Conservation (phyloP, 2,797 vertebrate genomes). For the Melanotaenia maccullochi region DNA sequence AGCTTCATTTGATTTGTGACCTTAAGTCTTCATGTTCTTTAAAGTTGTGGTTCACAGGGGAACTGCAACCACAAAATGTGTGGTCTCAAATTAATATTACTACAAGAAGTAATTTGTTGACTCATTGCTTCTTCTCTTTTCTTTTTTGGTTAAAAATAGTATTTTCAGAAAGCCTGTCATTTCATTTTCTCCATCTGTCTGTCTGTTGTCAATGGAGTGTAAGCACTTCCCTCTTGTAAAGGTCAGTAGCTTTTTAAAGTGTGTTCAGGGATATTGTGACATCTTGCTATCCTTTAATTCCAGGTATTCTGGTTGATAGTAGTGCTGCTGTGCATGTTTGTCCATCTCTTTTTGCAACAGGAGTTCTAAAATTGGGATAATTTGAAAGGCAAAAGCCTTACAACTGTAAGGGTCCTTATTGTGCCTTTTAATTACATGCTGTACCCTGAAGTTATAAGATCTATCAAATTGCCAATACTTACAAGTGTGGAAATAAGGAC, state of each 20-base stretch:
- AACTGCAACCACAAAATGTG: slow-evolving; percentile 40
- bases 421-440: slow-evolving; percentile 66
- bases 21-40: slow-evolving; percentile 39
- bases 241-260: slow-evolving; percentile 55
- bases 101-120: slow-evolving; percentile 54
- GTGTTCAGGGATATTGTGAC: slow-evolving; percentile 37
- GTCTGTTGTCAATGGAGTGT: slow-evolving; percentile 45
- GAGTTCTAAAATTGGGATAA: slow-evolving; percentile 35
- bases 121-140: slow-evolving; percentile 28
- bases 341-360: slow-evolving; percentile 22
- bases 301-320: slow-evolving; percentile 48
- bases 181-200: slow-evolving; percentile 55
- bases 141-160: slow-evolving; percentile 20
- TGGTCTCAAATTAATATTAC: slow-evolving; percentile 39
- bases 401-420: slow-evolving; percentile 27
- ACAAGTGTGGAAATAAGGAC: slow-evolving; percentile 74
- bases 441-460: slow-evolving; percentile 69
- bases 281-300: slow-evolving; percentile 40
- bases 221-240: slow-evolving; percentile 51
- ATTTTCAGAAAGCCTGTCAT: slow-evolving; percentile 44
- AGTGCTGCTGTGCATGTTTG: slow-evolving; percentile 7
- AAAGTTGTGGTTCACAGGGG: slow-evolving; percentile 26
- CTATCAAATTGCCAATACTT: slow-evolving; percentile 75
- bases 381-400: slow-evolving; percentile 54
- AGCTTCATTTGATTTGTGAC: slow-evolving; percentile 78